These are phyloP conservation scores for Kradibia gibbosae DNA, from an alignment of 1,140 invertebrate species.

Conservation along the genomic window DNA sequence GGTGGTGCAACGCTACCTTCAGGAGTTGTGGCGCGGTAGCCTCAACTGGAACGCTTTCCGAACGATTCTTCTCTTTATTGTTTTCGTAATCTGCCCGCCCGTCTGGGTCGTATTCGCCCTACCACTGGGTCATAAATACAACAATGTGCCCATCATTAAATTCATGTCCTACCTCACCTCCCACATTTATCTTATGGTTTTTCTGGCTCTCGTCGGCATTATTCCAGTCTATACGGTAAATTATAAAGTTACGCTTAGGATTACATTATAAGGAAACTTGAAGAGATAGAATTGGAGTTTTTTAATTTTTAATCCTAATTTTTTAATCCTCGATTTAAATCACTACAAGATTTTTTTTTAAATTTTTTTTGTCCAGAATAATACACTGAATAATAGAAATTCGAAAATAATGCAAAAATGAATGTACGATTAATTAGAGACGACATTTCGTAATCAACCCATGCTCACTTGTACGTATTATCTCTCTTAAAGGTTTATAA, in stretches of 20 bases:
- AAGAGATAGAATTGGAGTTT: too few relatives aligned
- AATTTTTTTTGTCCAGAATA: too few relatives aligned
- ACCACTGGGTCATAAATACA: slow-evolving; percentile 94
- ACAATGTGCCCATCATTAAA: slow-evolving; percentile 98
- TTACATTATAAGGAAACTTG: too few relatives aligned
- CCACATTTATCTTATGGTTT: slow-evolving; percentile 96
- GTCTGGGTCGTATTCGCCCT: slow-evolving; percentile 97
- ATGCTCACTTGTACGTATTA: too few relatives aligned
- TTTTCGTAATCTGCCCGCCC: slow-evolving; percentile 93
- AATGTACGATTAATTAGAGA: too few relatives aligned
- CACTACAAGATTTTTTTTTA: too few relatives aligned
- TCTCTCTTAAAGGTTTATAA: too few relatives aligned
- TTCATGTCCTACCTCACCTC: slow-evolving; percentile 99
- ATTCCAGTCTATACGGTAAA: slow-evolving; percentile 87
- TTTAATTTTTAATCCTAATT: too few relatives aligned
- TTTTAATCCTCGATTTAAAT: too few relatives aligned
- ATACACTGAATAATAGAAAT: too few relatives aligned
- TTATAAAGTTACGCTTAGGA: background rate
- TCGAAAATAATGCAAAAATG: too few relatives aligned
- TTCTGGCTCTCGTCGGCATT: slow-evolving; percentile 92
- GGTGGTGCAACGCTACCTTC: slow-evolving; percentile 89
- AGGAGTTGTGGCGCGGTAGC: slow-evolving; percentile 97
- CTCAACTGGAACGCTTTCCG: slow-evolving; percentile 97
- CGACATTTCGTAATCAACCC: too few relatives aligned
- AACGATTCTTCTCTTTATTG: slow-evolving; percentile 91